Percentiles rank a stretch among this genome's conserved stretches.
These are phyloP conservation scores for Psettodes erumei DNA, from an alignment of 2,113 vertebrate genomes.

Conservation along the genomic window DNA sequence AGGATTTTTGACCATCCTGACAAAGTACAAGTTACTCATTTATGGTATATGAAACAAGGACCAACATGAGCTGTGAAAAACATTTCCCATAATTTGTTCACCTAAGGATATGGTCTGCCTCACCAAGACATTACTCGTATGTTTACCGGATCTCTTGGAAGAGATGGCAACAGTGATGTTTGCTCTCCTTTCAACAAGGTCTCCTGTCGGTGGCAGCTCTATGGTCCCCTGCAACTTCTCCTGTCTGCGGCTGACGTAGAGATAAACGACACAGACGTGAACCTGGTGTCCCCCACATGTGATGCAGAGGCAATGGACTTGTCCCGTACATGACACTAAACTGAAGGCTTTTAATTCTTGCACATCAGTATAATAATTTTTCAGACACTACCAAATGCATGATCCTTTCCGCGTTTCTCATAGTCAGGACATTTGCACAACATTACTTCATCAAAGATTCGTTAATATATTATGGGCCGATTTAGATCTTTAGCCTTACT, in stretches of 20 bases:
- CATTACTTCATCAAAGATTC: too few relatives aligned
- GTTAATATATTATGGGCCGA: too few relatives aligned
- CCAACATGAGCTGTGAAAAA: neutral
- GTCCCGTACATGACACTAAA: too few relatives aligned
- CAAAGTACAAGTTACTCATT: neutral
- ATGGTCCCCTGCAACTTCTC: neutral
- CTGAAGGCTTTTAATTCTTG: neutral
- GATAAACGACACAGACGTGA: conserved; percentile 20
- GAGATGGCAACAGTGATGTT: conserved; percentile 1
- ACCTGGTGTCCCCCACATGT: neutral
- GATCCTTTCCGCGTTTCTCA: neutral
- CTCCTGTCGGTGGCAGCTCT: conserved; percentile 6
- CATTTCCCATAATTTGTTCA: neutral
- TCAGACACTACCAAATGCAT: neutral
- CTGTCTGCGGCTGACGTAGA: neutral
- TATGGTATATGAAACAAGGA: neutral
- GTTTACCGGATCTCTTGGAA: too few relatives aligned
- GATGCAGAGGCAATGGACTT: neutral
- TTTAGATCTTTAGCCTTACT: too few relatives aligned
- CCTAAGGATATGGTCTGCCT: too few relatives aligned
- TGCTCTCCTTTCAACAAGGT: neutral
- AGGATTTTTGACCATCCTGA: neutral
- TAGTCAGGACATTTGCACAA: neutral
- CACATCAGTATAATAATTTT: neutral
- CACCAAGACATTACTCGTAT: too few relatives aligned